Percentiles rank a stretch among this genome's conserved stretches.
Evolutionary conservation across 2,888 invertebrate genomes (phyloP).

Genomic region (Gari tellinella): DNA sequence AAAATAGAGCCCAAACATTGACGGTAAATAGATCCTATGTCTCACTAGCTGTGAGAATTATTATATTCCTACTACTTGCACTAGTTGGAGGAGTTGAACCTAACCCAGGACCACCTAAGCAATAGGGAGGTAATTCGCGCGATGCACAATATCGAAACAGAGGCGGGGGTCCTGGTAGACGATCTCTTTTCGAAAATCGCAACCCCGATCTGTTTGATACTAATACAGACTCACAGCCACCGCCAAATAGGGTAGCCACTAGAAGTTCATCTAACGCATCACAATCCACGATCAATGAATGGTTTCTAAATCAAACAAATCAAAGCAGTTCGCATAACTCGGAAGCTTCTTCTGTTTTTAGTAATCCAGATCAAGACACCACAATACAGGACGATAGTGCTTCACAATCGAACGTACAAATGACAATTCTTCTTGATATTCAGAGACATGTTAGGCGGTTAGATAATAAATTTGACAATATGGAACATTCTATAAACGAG

Average conservation of each 20-base stretch:
- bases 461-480: slow-evolving; percentile 5
- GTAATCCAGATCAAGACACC: too few species aligned
- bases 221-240: too few species aligned
- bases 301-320: too few species aligned
- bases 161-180: neutral
- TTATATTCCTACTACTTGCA: slow-evolving; percentile 7
- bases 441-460: neutral
- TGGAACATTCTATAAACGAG: neutral
- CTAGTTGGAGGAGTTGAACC: slow-evolving; percentile 3
- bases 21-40: neutral
- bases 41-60: slow-evolving; percentile 1
- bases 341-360: too few species aligned
- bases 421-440: neutral
- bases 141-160: neutral
- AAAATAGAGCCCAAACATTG: too few species aligned
- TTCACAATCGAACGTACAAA: neutral
- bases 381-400: too few species aligned
- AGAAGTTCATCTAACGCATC: too few species aligned
- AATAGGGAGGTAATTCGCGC: neutral
- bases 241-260: too few species aligned
- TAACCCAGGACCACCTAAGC: slow-evolving; percentile 1
- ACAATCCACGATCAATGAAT: too few species aligned
- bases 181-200: too few species aligned
- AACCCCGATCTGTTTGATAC: too few species aligned
- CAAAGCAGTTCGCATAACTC: too few species aligned